A percentile compares a stretch with the other conserved stretches of the same genome.
Conservation (phyloP, 30 jellyfish, hydroid and myxozoan species). For the Phacellophora camtschatica region DNA sequence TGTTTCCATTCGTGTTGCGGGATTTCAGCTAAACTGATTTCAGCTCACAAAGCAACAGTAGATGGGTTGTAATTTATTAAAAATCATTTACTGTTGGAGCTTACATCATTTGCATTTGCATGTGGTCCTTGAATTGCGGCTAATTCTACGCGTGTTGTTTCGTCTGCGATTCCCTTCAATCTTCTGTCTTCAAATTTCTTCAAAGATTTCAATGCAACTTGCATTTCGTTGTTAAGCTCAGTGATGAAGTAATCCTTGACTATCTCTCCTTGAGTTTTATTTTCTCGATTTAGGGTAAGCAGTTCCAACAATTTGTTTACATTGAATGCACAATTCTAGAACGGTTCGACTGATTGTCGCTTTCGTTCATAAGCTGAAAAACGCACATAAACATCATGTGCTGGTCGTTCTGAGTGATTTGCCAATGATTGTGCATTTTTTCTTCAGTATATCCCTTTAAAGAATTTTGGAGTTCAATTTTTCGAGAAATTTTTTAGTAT, state of each 20-base stretch:
- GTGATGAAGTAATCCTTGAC: neutral
- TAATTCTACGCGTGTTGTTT: neutral
- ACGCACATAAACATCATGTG: neutral
- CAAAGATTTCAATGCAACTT: neutral
- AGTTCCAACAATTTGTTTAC: neutral
- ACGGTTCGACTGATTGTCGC: conserved; percentile 35
- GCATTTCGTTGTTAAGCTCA: neutral
- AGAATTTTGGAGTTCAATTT: neutral
- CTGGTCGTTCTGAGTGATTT: neutral
- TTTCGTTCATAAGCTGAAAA: conserved; percentile 20
- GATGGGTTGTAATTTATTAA: too few relatives aligned
- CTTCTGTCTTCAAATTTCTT: neutral
- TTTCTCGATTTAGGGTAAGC: neutral
- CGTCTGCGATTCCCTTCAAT: neutral
- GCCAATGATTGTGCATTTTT: neutral
- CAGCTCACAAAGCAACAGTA: too few relatives aligned
- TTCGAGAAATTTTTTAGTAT: neutral
- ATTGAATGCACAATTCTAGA: neutral
- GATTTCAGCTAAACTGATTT: too few relatives aligned
- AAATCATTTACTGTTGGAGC: too few relatives aligned
- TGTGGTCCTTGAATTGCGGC: neutral
- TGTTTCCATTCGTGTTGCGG: too few relatives aligned
- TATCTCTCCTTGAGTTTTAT: neutral
- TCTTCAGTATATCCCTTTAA: conserved; percentile 7
- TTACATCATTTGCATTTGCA: too few relatives aligned